phyloP scores from a whole-genome alignment of 92 coral and sea anemone genomes.

The Siderastrea radians region DNA sequence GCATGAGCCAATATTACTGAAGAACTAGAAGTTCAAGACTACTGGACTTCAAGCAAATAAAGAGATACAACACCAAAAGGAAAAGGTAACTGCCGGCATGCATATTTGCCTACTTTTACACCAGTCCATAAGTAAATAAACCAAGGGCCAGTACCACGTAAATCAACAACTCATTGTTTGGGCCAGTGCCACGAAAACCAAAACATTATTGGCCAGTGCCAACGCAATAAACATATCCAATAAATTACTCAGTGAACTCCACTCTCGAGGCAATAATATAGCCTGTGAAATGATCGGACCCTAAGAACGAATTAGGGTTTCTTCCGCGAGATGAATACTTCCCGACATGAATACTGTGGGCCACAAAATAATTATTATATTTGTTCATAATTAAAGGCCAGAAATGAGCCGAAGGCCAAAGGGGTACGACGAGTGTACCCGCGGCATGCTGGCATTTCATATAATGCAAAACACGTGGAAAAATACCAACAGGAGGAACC shows the following conservation, averaged over 20 bases:
- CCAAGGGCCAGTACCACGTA: neutral
- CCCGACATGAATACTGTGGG: neutral
- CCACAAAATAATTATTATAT: constrained; percentile 3
- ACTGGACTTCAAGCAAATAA: too few species aligned
- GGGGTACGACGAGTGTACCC: constrained; percentile 45
- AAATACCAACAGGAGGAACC: constrained; percentile 39
- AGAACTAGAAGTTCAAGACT: too few species aligned
- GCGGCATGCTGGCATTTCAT: constrained; percentile 11
- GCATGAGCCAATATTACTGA: too few species aligned
- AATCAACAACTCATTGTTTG: neutral
- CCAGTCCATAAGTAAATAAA: neutral
- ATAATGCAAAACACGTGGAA: constrained; percentile 5
- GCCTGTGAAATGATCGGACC: constrained; percentile 54
- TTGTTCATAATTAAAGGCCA: constrained; percentile 48
- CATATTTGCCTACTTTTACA: too few species aligned
- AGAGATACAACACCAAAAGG: too few species aligned
- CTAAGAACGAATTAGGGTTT: constrained; percentile 36
- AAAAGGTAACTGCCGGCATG: too few species aligned
- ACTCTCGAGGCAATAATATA: neutral
- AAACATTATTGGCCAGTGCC: constrained; percentile 11
- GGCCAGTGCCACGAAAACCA: neutral
- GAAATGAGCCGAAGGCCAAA: constrained; percentile 68
- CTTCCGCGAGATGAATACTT: constrained; percentile 43
- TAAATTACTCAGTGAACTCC: constrained; percentile 14
- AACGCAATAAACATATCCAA: constrained; percentile 1